Evolutionary conservation across 2,797 vertebrate genomes (phyloP).

Genomic region (Crenichthys baileyi): DNA sequence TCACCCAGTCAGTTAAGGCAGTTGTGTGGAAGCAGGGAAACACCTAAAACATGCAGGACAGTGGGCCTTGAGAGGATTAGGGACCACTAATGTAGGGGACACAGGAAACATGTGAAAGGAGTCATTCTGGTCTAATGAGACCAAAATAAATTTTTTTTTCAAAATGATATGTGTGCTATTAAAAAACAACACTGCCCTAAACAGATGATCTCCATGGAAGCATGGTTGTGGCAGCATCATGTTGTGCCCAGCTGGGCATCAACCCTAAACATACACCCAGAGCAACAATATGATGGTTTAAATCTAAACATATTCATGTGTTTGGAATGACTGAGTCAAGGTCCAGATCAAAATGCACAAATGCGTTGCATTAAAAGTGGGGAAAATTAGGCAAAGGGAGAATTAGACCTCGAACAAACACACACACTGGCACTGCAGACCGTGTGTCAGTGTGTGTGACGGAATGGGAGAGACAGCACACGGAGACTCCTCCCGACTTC

Average conservation of each 20-base stretch:
- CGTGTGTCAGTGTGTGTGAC: constrained; percentile 65
- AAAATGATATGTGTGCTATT: not conserved
- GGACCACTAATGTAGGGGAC: too few relatives aligned
- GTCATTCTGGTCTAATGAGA: not conserved
- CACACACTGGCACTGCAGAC: constrained; percentile 44
- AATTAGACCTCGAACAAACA: constrained; percentile 45
- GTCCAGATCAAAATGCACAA: not conserved
- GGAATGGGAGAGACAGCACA: constrained; percentile 70
- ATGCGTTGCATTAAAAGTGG: constrained; percentile 5
- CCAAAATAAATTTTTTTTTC: too few relatives aligned
- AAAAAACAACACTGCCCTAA: not conserved
- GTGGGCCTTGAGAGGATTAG: too few relatives aligned
- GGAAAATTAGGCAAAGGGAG: constrained; percentile 57
- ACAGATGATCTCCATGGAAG: not conserved
- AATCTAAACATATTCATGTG: not conserved
- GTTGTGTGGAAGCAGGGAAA: too few relatives aligned
- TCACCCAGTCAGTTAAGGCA: too few relatives aligned
- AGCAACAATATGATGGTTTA: not conserved
- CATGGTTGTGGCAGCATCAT: not conserved
- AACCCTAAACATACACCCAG: not conserved
- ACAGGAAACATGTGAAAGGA: not conserved
- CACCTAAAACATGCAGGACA: too few relatives aligned
- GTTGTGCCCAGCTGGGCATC: not conserved
- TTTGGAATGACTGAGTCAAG: not conserved
- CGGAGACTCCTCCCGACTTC: constrained; percentile 63